Base-by-base conservation (phyloP, 2,888 invertebrate genomes). In the Aleiodes leptofemur region DNA sequence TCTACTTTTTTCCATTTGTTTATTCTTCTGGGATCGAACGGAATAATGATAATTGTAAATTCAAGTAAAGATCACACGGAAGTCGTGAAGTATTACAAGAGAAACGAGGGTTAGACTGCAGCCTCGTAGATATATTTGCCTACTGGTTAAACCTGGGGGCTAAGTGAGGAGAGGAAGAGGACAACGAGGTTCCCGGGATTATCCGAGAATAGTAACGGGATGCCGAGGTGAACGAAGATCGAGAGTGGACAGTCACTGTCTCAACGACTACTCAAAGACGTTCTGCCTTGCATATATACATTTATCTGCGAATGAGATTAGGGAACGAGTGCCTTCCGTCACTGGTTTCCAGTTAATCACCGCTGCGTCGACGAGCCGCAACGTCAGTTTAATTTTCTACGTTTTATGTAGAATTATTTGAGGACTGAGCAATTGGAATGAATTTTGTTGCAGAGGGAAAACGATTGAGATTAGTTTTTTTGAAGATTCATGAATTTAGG, bases 151-250 rank as follows among this genome's bases (percentile, higher is more conserved):
- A 82, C 77, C 77, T 66, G 76, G 80, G 81, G 80, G 81, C 81
- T 82, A 31, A 50, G 84, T 83, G 83, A 83, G 82, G 23, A 13
- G 16, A 29, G 31, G 31, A 68, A 68, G 34, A 31, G 16, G 50
- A 68, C 23, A 66, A 66, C 14, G 14, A 51, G 48, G 48, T 82
- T 82, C 87, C 87, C 86, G 87, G 88, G 88, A 86, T 84, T 83
- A 79, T 74, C 74, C 89, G 81, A 88, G 87, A 89, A 89, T 89
- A 89, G 89, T 87, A 87, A 84, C 87, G 83, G 86, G 85, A 86
- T 68, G 69, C 79, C 81, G 83, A 82, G 83, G 82, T 82, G 79
- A 82, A 83, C 80, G 81, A 80, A 81, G 79, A 81, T 78, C 79
- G 78, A 77, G 77, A 79, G 83, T 83, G 82, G 82, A 81, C 77